Conservation (phyloP, 2,113 vertebrate species). For the Myocastor coypus region DNA sequence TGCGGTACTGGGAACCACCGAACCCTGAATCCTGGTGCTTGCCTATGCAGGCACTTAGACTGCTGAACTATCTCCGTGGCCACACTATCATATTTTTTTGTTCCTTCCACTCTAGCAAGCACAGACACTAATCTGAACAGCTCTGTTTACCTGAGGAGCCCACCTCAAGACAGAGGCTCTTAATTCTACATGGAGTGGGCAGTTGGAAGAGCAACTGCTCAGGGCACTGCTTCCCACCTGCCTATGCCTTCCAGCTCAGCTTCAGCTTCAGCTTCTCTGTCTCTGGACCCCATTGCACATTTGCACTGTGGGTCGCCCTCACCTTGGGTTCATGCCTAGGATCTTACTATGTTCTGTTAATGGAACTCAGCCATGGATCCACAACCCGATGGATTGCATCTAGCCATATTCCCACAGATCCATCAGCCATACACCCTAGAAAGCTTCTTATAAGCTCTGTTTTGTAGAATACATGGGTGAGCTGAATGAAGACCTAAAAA, state of each 20-base stretch:
- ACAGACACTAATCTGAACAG: background rate
- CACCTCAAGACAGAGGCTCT: background rate
- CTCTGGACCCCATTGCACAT: too few relatives aligned
- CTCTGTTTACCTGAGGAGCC: accelerated
- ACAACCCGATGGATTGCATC: background rate
- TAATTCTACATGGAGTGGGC: too few relatives aligned
- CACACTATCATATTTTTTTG: too few relatives aligned
- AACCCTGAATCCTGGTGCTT: too few relatives aligned
- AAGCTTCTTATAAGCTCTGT: background rate
- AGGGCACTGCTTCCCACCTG: background rate
- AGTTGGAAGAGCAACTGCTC: background rate
- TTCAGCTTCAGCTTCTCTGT: background rate
- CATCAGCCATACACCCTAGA: background rate
- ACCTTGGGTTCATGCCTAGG: too few relatives aligned
- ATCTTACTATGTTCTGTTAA: background rate
- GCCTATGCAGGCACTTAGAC: too few relatives aligned
- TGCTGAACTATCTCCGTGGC: too few relatives aligned
- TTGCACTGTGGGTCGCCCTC: background rate
- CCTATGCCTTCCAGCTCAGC: background rate
- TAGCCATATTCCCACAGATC: background rate
- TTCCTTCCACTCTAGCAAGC: background rate
- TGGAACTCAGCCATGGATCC: background rate
- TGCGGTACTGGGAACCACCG: too few relatives aligned
- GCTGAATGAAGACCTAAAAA: background rate
- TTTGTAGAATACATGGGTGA: background rate